Evolutionary conservation across 1,140 invertebrate species (phyloP), one percentile per base, ranked within the genome.

Genomic region (Ephestia elutella): DNA sequence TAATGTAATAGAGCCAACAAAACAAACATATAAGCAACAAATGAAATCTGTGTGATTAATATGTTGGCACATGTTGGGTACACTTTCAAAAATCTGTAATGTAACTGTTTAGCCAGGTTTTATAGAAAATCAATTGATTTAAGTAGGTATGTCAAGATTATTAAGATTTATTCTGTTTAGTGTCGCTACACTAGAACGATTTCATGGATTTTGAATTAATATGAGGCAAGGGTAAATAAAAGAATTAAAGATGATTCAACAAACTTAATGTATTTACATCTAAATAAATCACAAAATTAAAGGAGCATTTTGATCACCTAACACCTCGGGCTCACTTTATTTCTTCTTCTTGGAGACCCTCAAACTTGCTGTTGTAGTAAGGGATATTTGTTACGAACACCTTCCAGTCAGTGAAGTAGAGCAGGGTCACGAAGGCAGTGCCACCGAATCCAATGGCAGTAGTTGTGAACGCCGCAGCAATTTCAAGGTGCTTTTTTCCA

Each of bases 361-460:
- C 78, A 75, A 93, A 96, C 86, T 96, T 95, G 56, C 90, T 90
- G 66, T 90, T 90, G 78, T 95, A 95, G 77, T 91, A 94, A 18
- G 95, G 95, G 49, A 96, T 79, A 73, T 93, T 92, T 69, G 92
- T 89, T 38, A 93, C 83, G 60, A 95, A 80, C 11, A 91, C 68
- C 83, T 93, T 93, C 95, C 95, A 96, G 70, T 96, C 95, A 0
- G 94, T 95, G 54, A 94, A 90, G 78, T 94, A 96, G 9, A 93
- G 78, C 3, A 93, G 32, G 0, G 76, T 86, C 10, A 91, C 62
- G 56, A 88, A 87, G 49, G 89, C 91, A 5, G 90, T 80, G 38
- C 89, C 89, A 57, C 94, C 94, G 78, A 92, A 96, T 5, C 82
- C 83, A 0, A 78, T 68, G 7, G 85, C 89, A 28, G 93, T 92